phyloP scores from a whole-genome alignment of 2,888 invertebrate species.

The Ormyrus nitidulus region DNA sequence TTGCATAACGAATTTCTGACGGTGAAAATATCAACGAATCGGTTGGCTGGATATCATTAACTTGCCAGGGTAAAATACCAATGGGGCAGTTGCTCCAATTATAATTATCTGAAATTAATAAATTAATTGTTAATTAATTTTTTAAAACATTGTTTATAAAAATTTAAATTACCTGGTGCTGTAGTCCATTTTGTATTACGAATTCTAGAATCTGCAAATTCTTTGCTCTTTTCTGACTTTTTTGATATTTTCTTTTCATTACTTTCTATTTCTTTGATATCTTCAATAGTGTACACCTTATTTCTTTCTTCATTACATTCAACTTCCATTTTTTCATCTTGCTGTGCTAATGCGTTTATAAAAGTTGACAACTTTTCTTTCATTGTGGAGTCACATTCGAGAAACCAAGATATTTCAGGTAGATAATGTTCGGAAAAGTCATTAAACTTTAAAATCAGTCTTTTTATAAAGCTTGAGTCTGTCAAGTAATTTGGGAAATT shows the following conservation, averaged over 20 bases:
- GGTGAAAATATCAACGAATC: slow-evolving; percentile 52
- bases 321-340: slow-evolving; percentile 54
- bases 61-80: slow-evolving; percentile 77
- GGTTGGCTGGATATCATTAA: slow-evolving; percentile 61
- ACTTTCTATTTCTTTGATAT: slow-evolving; percentile 68
- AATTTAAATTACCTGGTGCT: slow-evolving; percentile 59
- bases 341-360: slow-evolving; percentile 68
- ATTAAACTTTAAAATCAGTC: slow-evolving; percentile 64
- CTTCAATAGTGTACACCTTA: slow-evolving; percentile 76
- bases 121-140: slow-evolving; percentile 12
- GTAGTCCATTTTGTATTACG: slow-evolving; percentile 67
- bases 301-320: slow-evolving; percentile 55
- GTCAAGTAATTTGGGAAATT: slow-evolving; percentile 63
- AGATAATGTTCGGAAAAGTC: slow-evolving; percentile 64
- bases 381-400: slow-evolving; percentile 56
- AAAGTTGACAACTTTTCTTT: slow-evolving; percentile 63
- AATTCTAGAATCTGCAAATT: slow-evolving; percentile 61
- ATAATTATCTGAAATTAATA: slow-evolving; percentile 59
- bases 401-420: slow-evolving; percentile 62
- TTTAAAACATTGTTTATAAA: slow-evolving; percentile 13
- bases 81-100: slow-evolving; percentile 77
- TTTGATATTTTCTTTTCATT: slow-evolving; percentile 17
- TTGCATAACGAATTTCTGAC: slow-evolving; percentile 44
- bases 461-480: slow-evolving; percentile 62
- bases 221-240: slow-evolving; percentile 24